Percentiles rank a stretch among this genome's conserved stretches.
Evolutionary conservation across 2,797 vertebrate species (phyloP).

Genomic region (Poeciliopsis gracilis): DNA sequence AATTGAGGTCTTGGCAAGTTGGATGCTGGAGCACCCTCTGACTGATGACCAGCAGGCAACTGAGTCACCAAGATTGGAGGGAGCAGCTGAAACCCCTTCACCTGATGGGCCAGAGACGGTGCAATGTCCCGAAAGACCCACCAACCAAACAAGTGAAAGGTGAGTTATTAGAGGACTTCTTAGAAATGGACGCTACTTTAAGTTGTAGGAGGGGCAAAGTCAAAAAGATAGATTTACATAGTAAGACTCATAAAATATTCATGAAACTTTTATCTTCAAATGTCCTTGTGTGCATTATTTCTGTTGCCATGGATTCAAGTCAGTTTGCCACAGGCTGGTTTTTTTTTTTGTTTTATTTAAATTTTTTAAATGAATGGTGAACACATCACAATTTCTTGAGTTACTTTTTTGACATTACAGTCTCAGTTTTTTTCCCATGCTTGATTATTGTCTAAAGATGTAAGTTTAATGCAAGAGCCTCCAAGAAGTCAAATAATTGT

Average conservation of each 20-base stretch:
- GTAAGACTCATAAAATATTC: not conserved
- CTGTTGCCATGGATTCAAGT: not conserved
- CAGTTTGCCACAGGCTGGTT: not conserved
- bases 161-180: conserved; percentile 29
- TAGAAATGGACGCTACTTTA: no score
- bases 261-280: not conserved
- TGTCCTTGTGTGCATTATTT: not conserved
- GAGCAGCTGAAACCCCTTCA: conserved; percentile 72
- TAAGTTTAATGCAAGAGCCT: not conserved
- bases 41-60: conserved; percentile 76
- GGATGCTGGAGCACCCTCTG: conserved; percentile 87
- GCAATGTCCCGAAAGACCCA: conserved; percentile 81
- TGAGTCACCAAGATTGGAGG: conserved; percentile 58
- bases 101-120: conserved; percentile 84
- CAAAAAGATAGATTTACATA: not conserved
- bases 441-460: not conserved
- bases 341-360: not conserved
- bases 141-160: conserved; percentile 81
- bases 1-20: conserved; percentile 84
- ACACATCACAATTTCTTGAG: not conserved
- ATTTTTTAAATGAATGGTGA: not conserved
- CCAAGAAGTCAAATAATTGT: not conserved
- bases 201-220: not conserved
- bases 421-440: not conserved
- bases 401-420: conserved; percentile 1